phyloP scores from a whole-genome alignment of 2,113 vertebrate species.

The Suncus etruscus region DNA sequence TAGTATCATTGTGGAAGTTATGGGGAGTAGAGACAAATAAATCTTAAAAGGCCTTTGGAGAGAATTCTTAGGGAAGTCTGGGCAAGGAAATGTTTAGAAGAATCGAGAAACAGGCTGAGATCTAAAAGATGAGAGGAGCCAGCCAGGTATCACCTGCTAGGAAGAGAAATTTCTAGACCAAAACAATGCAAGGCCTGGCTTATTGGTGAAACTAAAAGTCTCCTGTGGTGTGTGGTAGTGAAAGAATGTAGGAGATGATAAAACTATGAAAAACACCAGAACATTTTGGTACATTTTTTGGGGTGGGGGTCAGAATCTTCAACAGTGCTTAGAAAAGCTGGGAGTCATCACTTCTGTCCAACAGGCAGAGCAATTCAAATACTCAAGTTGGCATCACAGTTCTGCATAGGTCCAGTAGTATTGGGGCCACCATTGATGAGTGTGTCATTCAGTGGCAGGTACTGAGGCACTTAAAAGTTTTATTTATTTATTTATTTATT shows the following conservation, averaged over 20 bases:
- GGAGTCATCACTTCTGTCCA: too few relatives aligned
- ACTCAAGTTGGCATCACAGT: too few relatives aligned
- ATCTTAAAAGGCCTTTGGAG: background rate
- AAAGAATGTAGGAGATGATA: background rate
- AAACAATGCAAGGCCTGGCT: background rate
- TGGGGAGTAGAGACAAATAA: background rate
- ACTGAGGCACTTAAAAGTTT: too few relatives aligned
- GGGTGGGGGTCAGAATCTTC: too few relatives aligned
- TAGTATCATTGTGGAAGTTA: constrained; percentile 8
- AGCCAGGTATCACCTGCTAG: background rate
- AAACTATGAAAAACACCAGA: background rate
- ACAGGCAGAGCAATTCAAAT: too few relatives aligned
- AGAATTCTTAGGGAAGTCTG: background rate
- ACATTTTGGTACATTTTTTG: background rate
- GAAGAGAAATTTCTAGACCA: background rate
- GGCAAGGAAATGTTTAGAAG: background rate
- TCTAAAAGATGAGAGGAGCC: background rate
- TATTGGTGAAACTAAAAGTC: background rate
- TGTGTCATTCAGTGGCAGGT: too few relatives aligned
- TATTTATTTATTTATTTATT: too few relatives aligned
- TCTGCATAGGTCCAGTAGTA: too few relatives aligned
- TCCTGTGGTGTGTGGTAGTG: background rate
- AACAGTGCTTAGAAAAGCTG: too few relatives aligned
- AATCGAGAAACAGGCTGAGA: background rate
- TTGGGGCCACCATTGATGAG: too few relatives aligned